These are phyloP conservation scores for Ophiothrix spiculata DNA, from an alignment of 35 echinoderm and acorn worm species.

Conservation along the genomic window DNA sequence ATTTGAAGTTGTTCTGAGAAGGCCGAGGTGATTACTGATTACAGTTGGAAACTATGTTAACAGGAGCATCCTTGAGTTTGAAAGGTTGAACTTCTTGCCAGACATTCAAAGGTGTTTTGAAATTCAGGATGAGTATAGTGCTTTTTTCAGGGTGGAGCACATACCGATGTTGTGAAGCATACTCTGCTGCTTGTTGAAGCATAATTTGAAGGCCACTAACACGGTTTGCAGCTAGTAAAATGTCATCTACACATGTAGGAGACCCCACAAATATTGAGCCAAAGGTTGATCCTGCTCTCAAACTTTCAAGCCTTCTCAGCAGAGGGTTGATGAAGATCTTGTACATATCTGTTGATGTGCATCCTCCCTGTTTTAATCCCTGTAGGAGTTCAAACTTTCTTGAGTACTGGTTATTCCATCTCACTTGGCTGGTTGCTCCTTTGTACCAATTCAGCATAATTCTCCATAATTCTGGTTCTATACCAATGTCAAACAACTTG, in stretches of 20 bases:
- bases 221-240: neutral
- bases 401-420: neutral
- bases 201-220: neutral
- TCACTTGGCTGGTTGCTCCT: neutral
- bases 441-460: neutral
- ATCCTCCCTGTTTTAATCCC: neutral
- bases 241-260: neutral
- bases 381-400: neutral
- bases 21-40: neutral
- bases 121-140: neutral
- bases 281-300: neutral
- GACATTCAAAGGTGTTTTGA: neutral
- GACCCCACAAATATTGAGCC: neutral
- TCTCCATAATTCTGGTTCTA: neutral
- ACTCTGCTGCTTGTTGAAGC: neutral
- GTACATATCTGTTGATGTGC: conserved; percentile 4
- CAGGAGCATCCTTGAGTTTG: neutral
- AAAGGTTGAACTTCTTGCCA: neutral
- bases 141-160: neutral
- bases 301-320: neutral
- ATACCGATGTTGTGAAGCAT: neutral
- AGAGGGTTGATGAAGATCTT: neutral
- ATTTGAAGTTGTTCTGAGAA: neutral
- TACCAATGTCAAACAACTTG: neutral
- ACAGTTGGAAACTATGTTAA: neutral